These are phyloP conservation scores for Blastomussa wellsi DNA, from an alignment of 92 coral and sea anemone species.

Conservation along the genomic window DNA sequence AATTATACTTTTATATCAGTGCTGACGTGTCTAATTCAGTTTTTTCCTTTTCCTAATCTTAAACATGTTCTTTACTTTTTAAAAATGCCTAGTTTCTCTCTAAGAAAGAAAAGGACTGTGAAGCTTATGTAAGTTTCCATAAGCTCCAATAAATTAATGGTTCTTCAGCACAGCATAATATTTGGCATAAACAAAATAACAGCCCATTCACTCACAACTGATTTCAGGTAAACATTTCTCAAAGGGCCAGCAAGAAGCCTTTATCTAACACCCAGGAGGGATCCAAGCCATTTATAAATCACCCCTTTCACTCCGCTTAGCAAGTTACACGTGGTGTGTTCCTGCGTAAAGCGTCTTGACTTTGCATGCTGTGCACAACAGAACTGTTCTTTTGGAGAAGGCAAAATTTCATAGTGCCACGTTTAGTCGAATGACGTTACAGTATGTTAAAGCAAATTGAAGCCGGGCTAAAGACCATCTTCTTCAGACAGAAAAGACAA, in stretches of 20 bases:
- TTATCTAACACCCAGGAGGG: conserved; percentile 27
- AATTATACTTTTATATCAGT: not conserved
- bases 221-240: conserved; percentile 16
- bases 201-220: conserved; percentile 6
- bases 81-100: not conserved
- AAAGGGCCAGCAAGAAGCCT: conserved; percentile 32
- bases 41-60: not conserved
- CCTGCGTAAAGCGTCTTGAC: not conserved
- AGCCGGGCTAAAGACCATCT: too few species aligned
- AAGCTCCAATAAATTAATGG: not conserved
- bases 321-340: conserved; percentile 21
- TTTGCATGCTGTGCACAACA: conserved; percentile 23
- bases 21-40: not conserved
- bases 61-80: not conserved
- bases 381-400: conserved; percentile 12
- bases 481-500: not conserved
- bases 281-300: not conserved
- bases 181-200: conserved; percentile 40
- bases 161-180: conserved; percentile 7
- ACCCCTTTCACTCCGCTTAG: not conserved
- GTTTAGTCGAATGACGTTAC: not conserved
- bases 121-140: not conserved
- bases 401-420: not conserved
- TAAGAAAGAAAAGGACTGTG: not conserved
- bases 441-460: not conserved